Evolutionary conservation across 1,140 invertebrate species (phyloP), one percentile per base, ranked within the genome.

Genomic region (Oryzaephilus surinamensis): DNA sequence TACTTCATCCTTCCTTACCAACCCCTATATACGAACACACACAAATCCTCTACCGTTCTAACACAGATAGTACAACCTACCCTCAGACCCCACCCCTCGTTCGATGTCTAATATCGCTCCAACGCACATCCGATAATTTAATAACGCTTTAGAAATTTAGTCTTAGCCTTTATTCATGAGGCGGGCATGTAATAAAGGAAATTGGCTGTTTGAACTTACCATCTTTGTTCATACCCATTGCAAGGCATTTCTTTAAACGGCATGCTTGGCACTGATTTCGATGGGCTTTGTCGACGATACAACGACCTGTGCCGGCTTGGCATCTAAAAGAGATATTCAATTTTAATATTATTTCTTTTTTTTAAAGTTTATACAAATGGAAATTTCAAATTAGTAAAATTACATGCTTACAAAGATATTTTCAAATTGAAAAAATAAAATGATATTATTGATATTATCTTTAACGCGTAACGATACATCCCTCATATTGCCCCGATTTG

Each of bases 201-300:
- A 12, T 31, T 38, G 23, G 18, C 29, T 38, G 30, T 31, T 38
- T 38, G 14, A 40, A 74, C 86, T 83, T 68, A 98, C 95, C 95
- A 69, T 99, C 95, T 75, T 98, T 99, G 64, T 99, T 99, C 96
- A 99, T 99, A 37, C 96, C 96, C 89, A 97, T 97, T 41, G 88
- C 77, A 24, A 99, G 73, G 64, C 96, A 99, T 68, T 98, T 99
- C 69, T 97, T 97, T 24, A 99, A 73, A 17, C 96, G 69, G 63
- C 96, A 99, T 1, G 95, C 94, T 62, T 97, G 94, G 62, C 93
- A 98, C 63, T 98, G 93, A 67, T 99, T 99, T 39, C 96, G 69
- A 64, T 99, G 96, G 0, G 95, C 93, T 64, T 99, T 99, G 69
- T 99, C 96, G 3, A 99, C 93, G 20, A 96, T 76, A 60, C 95